Conservation (phyloP, 2,797 vertebrate genomes). For the Tadarida brasiliensis region DNA sequence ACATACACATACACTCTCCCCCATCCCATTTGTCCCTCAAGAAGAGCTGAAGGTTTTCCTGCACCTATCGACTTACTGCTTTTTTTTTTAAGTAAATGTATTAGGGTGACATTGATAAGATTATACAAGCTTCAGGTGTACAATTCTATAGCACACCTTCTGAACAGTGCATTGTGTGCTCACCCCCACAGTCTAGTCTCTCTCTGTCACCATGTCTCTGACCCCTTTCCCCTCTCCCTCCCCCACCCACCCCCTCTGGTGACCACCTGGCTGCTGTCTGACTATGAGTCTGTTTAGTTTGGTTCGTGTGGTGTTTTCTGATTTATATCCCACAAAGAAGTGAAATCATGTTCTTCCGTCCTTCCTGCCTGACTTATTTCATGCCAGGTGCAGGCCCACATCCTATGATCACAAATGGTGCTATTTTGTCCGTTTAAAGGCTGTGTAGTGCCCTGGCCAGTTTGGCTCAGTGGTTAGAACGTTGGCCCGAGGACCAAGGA, state of each 20-base stretch:
- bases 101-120: not conserved
- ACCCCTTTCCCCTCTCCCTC: not conserved
- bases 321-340: not conserved
- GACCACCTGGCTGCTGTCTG: not conserved
- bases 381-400: too few species aligned
- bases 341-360: too few species aligned
- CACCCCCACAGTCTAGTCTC: not conserved
- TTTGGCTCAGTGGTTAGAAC: too few species aligned
- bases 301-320: not conserved
- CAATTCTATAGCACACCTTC: not conserved
- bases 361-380: too few species aligned
- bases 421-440: too few species aligned
- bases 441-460: too few species aligned
- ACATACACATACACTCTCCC: not conserved
- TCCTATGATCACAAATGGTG: not conserved
- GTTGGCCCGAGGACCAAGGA: too few species aligned
- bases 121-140: not conserved
- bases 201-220: not conserved
- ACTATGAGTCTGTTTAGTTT: not conserved
- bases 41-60: not conserved
- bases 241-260: not conserved
- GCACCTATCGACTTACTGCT: not conserved
- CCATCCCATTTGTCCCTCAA: not conserved
- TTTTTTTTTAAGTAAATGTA: not conserved
- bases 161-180: not conserved